Evolutionary conservation across 2,797 vertebrate species (phyloP).

Genomic region (Toxotes lorentzi): DNA sequence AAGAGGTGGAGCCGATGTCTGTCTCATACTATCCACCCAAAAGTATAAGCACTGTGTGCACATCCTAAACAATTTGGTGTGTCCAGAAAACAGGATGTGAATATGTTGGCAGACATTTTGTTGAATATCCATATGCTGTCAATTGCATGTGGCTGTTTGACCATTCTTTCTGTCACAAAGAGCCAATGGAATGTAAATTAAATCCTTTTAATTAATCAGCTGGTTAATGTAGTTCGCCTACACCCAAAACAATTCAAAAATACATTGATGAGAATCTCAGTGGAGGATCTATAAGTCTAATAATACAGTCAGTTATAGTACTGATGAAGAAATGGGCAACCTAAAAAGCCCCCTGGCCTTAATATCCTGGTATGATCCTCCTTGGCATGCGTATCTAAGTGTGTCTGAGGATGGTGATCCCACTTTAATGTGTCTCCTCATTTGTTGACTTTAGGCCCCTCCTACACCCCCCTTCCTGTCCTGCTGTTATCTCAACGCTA

Average conservation of each 20-base stretch:
- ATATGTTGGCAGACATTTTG: conserved; percentile 26
- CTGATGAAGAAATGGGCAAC: conserved; percentile 47
- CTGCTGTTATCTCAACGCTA: conserved; percentile 13
- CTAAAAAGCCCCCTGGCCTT: conserved; percentile 57
- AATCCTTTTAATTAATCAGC: conserved; percentile 43
- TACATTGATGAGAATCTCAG: conserved; percentile 32
- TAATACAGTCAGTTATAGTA: conserved; percentile 23
- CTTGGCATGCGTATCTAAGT: conserved; percentile 52
- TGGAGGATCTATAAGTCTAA: conserved; percentile 21
- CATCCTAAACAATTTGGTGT: conserved; percentile 53
- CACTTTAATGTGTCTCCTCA: conserved; percentile 65
- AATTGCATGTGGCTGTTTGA: background rate
- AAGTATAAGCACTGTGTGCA: conserved; percentile 35
- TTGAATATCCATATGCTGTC: conserved; percentile 7
- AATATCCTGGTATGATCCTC: conserved; percentile 63
- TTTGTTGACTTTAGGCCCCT: conserved; percentile 60
- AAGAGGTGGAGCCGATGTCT: conserved; percentile 52
- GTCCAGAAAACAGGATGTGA: conserved; percentile 67
- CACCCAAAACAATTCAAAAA: conserved; percentile 17
- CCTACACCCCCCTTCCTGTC: background rate
- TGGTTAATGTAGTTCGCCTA: conserved; percentile 15
- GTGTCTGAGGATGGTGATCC: conserved; percentile 60
- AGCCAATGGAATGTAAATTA: conserved; percentile 23
- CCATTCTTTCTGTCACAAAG: background rate
- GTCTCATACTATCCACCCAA: conserved; percentile 25